Percentiles rank a stretch among this genome's conserved stretches.
Evolutionary conservation across 1,140 invertebrate species (phyloP).

Genomic region (Venturia canescens): DNA sequence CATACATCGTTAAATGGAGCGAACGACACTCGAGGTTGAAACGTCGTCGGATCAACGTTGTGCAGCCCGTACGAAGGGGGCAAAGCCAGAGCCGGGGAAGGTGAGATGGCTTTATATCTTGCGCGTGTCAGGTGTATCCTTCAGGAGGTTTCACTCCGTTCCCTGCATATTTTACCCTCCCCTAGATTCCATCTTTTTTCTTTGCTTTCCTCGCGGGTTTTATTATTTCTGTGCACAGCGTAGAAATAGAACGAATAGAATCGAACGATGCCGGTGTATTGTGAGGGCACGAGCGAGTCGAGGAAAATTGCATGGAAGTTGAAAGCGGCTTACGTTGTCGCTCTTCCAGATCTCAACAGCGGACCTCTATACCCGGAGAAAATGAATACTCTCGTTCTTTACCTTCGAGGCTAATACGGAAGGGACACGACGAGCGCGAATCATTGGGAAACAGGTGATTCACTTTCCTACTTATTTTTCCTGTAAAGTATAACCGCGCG

Average conservation of each 20-base stretch:
- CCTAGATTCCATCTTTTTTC: constrained; percentile 11
- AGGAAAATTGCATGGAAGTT: constrained; percentile 18
- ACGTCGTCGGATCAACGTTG: background rate
- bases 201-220: background rate
- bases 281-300: constrained; percentile 20
- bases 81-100: background rate
- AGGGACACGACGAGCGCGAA: background rate
- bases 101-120: constrained; percentile 38
- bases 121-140: constrained; percentile 67
- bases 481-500: too few relatives aligned
- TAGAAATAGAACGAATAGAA: background rate
- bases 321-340: constrained; percentile 47
- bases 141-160: constrained; percentile 59
- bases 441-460: too few relatives aligned
- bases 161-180: constrained; percentile 61
- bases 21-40: background rate
- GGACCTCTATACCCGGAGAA: background rate
- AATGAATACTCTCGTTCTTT: constrained; percentile 25
- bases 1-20: background rate
- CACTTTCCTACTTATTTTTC: too few relatives aligned
- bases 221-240: background rate
- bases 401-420: constrained; percentile 5
- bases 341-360: background rate
- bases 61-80: background rate
- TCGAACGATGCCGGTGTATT: background rate